These are phyloP conservation scores for Cephalopholis sonnerati DNA, from an alignment of 2,113 vertebrate species.

Conservation along the genomic window DNA sequence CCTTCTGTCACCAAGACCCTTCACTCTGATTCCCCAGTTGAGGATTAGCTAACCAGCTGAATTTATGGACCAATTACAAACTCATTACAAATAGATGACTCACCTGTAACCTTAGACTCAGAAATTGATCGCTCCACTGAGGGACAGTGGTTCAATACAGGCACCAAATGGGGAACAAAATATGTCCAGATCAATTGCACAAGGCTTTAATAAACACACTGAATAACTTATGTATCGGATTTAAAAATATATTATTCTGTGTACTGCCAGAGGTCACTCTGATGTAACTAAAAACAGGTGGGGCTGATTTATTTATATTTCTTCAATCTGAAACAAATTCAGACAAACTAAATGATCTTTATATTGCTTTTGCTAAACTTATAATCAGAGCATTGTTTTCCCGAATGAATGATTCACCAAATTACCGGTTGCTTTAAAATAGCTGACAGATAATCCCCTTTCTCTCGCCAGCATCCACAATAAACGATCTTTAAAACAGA, in stretches of 20 bases:
- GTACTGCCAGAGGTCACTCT: not conserved
- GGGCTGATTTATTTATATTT: not conserved
- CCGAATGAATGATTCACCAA: not conserved
- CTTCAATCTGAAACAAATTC: not conserved
- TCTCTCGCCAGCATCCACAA: not conserved
- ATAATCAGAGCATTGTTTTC: not conserved
- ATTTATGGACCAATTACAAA: slow-evolving; percentile 62
- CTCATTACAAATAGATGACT: slow-evolving; percentile 41
- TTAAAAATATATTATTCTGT: not conserved
- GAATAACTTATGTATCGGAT: not conserved
- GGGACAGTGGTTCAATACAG: not conserved
- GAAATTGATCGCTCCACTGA: not conserved
- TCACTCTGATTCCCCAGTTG: not conserved
- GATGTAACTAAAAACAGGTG: not conserved
- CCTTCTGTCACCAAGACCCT: not conserved
- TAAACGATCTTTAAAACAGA: slow-evolving; percentile 17
- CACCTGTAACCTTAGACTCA: not conserved
- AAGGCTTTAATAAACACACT: not conserved
- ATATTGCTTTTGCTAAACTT: not conserved
- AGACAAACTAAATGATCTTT: not conserved
- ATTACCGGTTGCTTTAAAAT: slow-evolving; percentile 6
- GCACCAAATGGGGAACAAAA: not conserved
- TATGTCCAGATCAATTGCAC: slow-evolving; percentile 10
- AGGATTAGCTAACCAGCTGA: slow-evolving; percentile 3
- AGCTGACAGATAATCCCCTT: not conserved